Evolutionary conservation across 2,113 vertebrate genomes (phyloP).

Genomic region (Leptodactylus fuscus): DNA sequence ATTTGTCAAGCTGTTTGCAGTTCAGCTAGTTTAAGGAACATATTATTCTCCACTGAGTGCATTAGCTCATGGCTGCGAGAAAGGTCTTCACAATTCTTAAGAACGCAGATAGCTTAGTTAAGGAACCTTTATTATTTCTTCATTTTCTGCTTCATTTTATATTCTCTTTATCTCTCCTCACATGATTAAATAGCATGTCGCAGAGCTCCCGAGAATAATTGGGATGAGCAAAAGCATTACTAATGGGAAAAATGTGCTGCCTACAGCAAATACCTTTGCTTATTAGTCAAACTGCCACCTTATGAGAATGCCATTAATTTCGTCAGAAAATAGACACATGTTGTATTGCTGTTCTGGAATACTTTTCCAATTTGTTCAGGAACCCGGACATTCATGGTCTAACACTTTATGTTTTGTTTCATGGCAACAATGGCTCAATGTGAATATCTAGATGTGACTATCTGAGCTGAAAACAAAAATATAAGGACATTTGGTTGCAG

Average conservation of each 20-base stretch:
- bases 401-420: conserved; percentile 26
- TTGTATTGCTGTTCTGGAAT: conserved; percentile 63
- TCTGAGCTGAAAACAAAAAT: background rate
- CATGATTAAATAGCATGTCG: conserved; percentile 67
- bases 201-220: conserved; percentile 68
- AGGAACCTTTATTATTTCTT: conserved; percentile 40
- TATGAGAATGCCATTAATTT: conserved; percentile 68
- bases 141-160: conserved; percentile 67
- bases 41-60: conserved; percentile 56
- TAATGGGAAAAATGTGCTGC: conserved; percentile 70
- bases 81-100: conserved; percentile 61
- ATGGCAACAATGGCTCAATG: background rate
- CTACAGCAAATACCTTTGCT: conserved; percentile 66
- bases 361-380: conserved; percentile 62
- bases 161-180: conserved; percentile 65
- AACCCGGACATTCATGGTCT: conserved; percentile 30
- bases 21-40: conserved; percentile 57
- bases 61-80: conserved; percentile 50
- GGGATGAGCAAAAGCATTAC: conserved; percentile 68
- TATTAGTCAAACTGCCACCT: conserved; percentile 68
- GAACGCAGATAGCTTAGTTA: conserved; percentile 59
- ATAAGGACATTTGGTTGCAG: background rate
- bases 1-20: conserved; percentile 61
- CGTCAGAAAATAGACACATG: conserved; percentile 61
- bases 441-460: background rate